Percentiles rank a stretch among this genome's conserved stretches.
These are phyloP conservation scores for Salticus scenicus DNA, from an alignment of 2,888 invertebrate genomes.

Conservation along the genomic window DNA sequence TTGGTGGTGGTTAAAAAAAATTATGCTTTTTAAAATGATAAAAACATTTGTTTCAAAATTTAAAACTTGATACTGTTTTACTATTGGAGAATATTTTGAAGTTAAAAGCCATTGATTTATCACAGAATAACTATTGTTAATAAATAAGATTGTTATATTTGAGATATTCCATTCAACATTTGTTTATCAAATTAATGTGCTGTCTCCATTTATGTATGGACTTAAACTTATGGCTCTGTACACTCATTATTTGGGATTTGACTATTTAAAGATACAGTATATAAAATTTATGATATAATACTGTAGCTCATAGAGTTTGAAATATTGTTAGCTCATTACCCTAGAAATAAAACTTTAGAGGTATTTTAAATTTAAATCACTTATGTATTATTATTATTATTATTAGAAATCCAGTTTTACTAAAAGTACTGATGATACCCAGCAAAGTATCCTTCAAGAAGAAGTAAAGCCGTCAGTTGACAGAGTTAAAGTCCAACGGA, in stretches of 20 bases:
- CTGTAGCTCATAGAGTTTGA: background rate
- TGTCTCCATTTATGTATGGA: too few relatives aligned
- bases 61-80: too few relatives aligned
- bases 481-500: conserved; percentile 65
- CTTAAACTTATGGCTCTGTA: too few relatives aligned
- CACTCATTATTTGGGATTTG: too few relatives aligned
- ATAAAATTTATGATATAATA: background rate
- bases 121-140: too few relatives aligned
- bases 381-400: background rate
- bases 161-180: too few relatives aligned
- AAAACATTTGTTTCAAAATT: too few relatives aligned
- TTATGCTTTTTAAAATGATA: background rate
- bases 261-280: too few relatives aligned
- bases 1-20: conserved; percentile 27
- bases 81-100: too few relatives aligned
- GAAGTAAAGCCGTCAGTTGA: conserved; percentile 69
- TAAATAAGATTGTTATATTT: too few relatives aligned
- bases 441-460: conserved; percentile 56
- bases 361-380: background rate
- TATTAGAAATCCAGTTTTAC: conserved; percentile 66
- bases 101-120: too few relatives aligned
- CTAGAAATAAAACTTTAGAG: background rate
- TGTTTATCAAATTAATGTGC: too few relatives aligned
- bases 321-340: conserved; percentile 67
- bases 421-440: conserved; percentile 49